Conservation (phyloP, 2,888 invertebrate genomes). For the Drosophila rellima region DNA sequence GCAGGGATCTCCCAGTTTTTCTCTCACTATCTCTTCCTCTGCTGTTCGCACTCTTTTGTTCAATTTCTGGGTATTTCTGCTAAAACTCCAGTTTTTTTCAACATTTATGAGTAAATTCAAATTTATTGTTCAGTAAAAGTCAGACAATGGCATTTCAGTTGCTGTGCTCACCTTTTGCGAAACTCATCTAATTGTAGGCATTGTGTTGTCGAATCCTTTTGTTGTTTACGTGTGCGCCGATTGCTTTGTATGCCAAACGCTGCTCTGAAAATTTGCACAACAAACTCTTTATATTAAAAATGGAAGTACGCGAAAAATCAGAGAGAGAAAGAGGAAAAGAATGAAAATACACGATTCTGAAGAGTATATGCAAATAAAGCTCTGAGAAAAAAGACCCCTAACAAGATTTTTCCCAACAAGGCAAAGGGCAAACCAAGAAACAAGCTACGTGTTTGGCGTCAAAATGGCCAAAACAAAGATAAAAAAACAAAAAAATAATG, state of each 20-base stretch:
- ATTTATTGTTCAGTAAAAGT: not conserved
- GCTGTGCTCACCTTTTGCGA: constrained; percentile 33
- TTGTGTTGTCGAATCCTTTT: constrained; percentile 58
- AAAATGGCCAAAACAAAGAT: constrained; percentile 65
- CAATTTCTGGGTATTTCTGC: not conserved
- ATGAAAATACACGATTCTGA: constrained; percentile 72
- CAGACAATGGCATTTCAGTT: constrained; percentile 35
- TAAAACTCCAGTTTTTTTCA: not conserved
- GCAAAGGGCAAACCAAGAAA: constrained; percentile 55
- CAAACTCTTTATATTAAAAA: constrained; percentile 69
- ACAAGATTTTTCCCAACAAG: constrained; percentile 74
- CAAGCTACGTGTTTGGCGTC: constrained; percentile 78
- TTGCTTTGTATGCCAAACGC: constrained; percentile 71
- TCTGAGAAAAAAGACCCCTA: constrained; percentile 55
- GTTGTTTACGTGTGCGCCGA: constrained; percentile 38
- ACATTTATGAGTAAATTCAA: not conserved
- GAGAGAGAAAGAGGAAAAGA: constrained; percentile 8
- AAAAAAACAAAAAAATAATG: constrained; percentile 13
- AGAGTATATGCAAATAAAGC: constrained; percentile 63
- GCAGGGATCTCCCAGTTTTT: too few species aligned
- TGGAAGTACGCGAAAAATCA: constrained; percentile 1
- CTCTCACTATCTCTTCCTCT: too few species aligned
- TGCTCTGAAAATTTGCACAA: constrained; percentile 71
- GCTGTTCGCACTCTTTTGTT: not conserved
- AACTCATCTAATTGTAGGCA: constrained; percentile 59